Percentiles rank a stretch among this genome's conserved stretches.
phyloP scores from a whole-genome alignment of 1,140 invertebrate species.

The Notospermus geniculatus region DNA sequence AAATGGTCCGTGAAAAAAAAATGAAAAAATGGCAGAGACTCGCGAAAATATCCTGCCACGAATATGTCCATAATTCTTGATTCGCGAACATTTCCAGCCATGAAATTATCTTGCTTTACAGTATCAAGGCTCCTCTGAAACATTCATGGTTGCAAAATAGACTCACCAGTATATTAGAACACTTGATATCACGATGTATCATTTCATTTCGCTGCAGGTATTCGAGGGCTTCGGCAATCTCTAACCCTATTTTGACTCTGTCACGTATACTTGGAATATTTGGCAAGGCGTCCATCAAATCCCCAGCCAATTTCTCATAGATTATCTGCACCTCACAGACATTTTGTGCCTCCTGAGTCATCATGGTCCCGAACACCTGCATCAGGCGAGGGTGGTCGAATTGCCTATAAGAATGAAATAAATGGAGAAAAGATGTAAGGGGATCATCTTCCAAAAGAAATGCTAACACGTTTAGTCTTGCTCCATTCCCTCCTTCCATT shows the following conservation, averaged over 20 bases:
- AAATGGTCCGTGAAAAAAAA: too few relatives aligned
- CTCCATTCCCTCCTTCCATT: too few relatives aligned
- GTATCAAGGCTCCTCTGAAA: too few relatives aligned
- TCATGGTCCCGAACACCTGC: background rate
- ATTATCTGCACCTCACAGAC: background rate
- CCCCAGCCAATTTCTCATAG: background rate
- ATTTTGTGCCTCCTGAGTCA: background rate
- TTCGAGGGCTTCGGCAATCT: conserved; percentile 8
- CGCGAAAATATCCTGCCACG: too few relatives aligned
- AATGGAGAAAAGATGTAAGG: too few relatives aligned
- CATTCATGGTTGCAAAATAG: too few relatives aligned
- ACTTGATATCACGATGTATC: conserved; percentile 16
- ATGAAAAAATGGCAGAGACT: too few relatives aligned
- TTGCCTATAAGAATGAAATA: background rate
- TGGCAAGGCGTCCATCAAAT: background rate
- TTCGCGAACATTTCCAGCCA: too few relatives aligned
- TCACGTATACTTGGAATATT: background rate
- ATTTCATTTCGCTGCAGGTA: conserved; percentile 8
- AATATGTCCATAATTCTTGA: too few relatives aligned
- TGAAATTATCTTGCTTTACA: too few relatives aligned
- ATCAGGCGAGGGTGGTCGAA: background rate
- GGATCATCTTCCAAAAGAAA: too few relatives aligned
- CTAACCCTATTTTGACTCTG: conserved; percentile 7
- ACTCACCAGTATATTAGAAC: conserved; percentile 12
- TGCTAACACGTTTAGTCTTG: too few relatives aligned